Evolutionary conservation across 2,888 invertebrate genomes (phyloP), one percentile per base, ranked within the genome.

Genomic region (Ornithoptera priamus): DNA sequence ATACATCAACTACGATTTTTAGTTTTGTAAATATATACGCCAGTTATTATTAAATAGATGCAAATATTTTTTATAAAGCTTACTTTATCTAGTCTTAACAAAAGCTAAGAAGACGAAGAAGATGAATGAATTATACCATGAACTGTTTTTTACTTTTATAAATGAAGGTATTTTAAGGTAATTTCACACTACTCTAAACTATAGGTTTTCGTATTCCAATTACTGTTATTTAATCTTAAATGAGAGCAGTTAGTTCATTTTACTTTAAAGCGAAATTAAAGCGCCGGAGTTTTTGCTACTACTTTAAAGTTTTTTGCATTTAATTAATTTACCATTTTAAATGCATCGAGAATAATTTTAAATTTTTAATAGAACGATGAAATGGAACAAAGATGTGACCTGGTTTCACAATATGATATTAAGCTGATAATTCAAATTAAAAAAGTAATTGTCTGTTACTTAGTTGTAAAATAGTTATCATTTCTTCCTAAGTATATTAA

Each of bases 361-460:
- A 59, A 53, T 66, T 69, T 62, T 58, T 58, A 69, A 66, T 36
- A 57, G 65, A 36, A 36, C 42, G 57, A 58, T 65, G 69, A 42
- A 59, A 53, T 66, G 62, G 69, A 65, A 62, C 65, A 69, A 20
- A 69, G 65, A 69, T 65, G 69, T 69, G 69, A 69, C 69, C 69
- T 30, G 61, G 46, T 53, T 69, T 24, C 65, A 57, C 24, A 61
- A 65, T 61, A 61, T 56, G 65, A n/a, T 57, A 56, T 69, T 65
- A 69, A 65, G 50, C 58, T 58, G 53, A 58, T 57, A 61, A 53
- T 22, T 24, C 7, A 56, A 56, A 6, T 56, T 56, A 8, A 15
- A 56, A 56, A 56, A 56, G 7, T 20, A 56, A 56, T 20, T 46
- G 10, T 39, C 6, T 6, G 56, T 56, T n/a, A 20, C n/a, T 20